Percentiles rank a stretch among this genome's conserved stretches.
Conservation (phyloP, 2,888 invertebrate genomes). For the Drosophila helvetica region DNA sequence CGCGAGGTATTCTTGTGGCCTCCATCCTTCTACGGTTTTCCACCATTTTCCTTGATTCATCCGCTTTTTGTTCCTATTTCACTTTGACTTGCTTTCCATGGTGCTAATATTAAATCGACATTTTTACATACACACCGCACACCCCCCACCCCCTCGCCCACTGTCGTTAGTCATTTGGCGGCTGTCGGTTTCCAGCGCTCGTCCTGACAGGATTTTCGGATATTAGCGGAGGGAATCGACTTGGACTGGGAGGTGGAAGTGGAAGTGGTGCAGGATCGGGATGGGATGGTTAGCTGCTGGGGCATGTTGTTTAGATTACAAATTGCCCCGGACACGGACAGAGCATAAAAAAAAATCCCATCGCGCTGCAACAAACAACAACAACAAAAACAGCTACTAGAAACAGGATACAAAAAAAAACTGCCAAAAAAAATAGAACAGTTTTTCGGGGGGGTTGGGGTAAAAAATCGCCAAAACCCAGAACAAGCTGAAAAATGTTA, state of each 20-base stretch:
- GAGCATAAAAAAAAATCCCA: conserved; percentile 23
- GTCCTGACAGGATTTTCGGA: conserved; percentile 68
- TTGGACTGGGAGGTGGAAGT: neutral
- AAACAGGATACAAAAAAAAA: conserved; percentile 4
- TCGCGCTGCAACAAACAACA: conserved; percentile 17
- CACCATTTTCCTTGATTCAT: conserved; percentile 2
- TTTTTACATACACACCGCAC: conserved; percentile 53
- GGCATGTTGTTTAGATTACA: conserved; percentile 80
- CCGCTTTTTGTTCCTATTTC: conserved; percentile 46
- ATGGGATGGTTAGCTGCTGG: conserved; percentile 33
- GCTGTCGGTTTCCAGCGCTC: conserved; percentile 28
- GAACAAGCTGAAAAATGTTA: conserved; percentile 70
- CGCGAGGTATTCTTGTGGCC: neutral
- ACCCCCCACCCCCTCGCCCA: neutral
- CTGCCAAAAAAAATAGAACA: neutral
- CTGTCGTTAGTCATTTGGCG: conserved; percentile 35
- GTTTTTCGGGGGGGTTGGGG: conserved; percentile 1
- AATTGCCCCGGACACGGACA: conserved; percentile 62
- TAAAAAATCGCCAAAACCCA: conserved; percentile 39
- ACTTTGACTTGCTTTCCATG: conserved; percentile 70
- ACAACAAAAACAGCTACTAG: conserved; percentile 24
- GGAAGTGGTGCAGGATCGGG: neutral
- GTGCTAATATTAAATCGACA: conserved; percentile 71
- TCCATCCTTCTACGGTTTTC: neutral
- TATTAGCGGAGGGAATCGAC: conserved; percentile 49